Conservation (phyloP, 2,113 vertebrate genomes). For the Dendropsophus ebraccatus region DNA sequence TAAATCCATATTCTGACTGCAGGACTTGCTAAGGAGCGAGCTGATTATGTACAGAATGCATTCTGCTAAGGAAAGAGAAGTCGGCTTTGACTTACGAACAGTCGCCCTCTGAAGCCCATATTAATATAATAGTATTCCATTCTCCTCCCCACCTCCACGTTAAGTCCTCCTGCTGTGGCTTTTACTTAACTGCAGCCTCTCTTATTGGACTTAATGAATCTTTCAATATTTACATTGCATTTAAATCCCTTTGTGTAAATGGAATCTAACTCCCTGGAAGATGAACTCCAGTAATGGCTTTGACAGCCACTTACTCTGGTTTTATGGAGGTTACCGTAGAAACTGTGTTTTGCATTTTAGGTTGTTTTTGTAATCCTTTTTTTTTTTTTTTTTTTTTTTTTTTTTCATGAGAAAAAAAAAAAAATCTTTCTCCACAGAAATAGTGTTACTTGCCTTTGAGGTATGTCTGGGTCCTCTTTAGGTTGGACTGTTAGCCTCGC, state of each 20-base stretch:
- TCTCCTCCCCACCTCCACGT: neutral
- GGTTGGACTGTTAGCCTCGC: too few species aligned
- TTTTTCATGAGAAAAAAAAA: neutral
- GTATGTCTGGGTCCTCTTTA: too few species aligned
- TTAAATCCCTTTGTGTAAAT: neutral
- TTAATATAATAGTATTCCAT: neutral
- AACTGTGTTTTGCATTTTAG: neutral
- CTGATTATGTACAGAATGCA: constrained; percentile 7
- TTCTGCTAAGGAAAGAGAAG: neutral
- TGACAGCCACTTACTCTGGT: neutral
- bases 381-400: neutral
- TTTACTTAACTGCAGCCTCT: neutral
- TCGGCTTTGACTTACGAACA: constrained; percentile 5
- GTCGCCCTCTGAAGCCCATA: neutral
- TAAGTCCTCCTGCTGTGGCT: neutral
- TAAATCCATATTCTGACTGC: constrained; percentile 31
- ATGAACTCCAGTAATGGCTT: neutral
- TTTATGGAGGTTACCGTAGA: neutral
- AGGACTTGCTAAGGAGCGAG: neutral
- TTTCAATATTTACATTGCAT: constrained; percentile 16
- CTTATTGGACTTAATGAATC: constrained; percentile 26
- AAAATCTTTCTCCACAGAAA: too few species aligned
- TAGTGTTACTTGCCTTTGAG: too few species aligned
- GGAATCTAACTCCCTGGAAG: neutral
- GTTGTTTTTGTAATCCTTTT: too few species aligned